Evolutionary conservation across 2,888 invertebrate genomes (phyloP).

Genomic region (Xestia sexstrigata): DNA sequence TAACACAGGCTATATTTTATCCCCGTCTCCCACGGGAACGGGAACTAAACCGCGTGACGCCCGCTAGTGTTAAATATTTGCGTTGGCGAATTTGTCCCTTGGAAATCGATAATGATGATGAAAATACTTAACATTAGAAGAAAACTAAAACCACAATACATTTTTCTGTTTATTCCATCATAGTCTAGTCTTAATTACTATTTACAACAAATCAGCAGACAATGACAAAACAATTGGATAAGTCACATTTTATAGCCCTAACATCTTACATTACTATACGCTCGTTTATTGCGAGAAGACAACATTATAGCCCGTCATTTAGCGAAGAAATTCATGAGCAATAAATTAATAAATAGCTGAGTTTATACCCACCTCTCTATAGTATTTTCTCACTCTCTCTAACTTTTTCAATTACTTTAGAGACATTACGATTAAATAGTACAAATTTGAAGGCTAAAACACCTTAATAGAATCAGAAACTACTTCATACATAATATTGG

Average conservation of each 20-base stretch:
- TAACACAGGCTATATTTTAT: no score
- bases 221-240: conserved; percentile 63
- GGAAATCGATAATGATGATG: not conserved
- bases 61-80: no score
- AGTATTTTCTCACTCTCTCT: conserved; percentile 26
- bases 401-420: conserved; percentile 45
- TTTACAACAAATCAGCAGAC: conserved; percentile 70
- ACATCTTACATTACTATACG: conserved; percentile 55
- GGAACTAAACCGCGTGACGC: no score
- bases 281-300: conserved; percentile 37
- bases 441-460: conserved; percentile 61
- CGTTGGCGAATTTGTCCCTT: not conserved
- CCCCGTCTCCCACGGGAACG: no score
- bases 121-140: not conserved
- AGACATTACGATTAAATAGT: conserved; percentile 45
- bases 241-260: conserved; percentile 58
- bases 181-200: conserved; percentile 64
- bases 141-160: conserved; percentile 49
- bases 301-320: conserved; percentile 41
- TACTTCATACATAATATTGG: conserved; percentile 44
- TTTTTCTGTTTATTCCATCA: conserved; percentile 58
- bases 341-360: conserved; percentile 64
- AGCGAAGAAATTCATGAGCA: conserved; percentile 43
- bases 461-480: conserved; percentile 55
- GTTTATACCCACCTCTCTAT: conserved; percentile 36